A percentile compares a stretch with the other conserved stretches of the same genome.
Conservation (phyloP, 1,140 invertebrate species). For the Coptotermes formosanus region DNA sequence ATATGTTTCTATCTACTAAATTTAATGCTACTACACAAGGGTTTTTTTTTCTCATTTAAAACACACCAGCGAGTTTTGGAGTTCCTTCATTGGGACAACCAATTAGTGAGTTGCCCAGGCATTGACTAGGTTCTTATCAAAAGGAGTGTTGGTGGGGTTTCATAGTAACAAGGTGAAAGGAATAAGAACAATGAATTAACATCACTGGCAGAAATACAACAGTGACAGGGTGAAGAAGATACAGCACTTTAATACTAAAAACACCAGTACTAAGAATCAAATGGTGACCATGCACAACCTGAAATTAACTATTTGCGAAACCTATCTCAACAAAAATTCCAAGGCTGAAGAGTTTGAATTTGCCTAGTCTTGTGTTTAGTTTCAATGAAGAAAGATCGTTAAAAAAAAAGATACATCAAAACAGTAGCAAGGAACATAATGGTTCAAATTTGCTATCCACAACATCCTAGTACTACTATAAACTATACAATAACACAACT, state of each 20-base stretch:
- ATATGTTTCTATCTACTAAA: constrained; percentile 13
- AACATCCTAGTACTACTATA: neutral
- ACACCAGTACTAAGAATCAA: neutral
- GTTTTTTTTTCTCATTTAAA: constrained; percentile 20
- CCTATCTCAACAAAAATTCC: neutral
- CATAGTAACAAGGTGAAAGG: constrained; percentile 18
- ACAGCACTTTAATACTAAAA: neutral
- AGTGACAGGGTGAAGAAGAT: neutral
- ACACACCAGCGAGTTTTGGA: constrained; percentile 34
- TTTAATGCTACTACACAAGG: constrained; percentile 23
- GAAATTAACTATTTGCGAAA: neutral
- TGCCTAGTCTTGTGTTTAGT: neutral
- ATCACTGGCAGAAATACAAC: constrained; percentile 5
- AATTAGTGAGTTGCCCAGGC: constrained; percentile 26
- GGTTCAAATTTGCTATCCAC: neutral
- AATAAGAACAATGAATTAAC: neutral
- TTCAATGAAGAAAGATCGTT: neutral
- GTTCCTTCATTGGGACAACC: constrained; percentile 31
- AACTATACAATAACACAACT: neutral
- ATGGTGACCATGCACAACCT: neutral
- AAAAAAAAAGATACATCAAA: neutral
- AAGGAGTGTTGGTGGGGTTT: constrained; percentile 23
- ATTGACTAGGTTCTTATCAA: constrained; percentile 31
- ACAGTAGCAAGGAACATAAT: neutral
- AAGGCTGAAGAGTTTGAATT: neutral